Conservation (phyloP, 2,797 vertebrate genomes). For the Siniperca undulata region DNA sequence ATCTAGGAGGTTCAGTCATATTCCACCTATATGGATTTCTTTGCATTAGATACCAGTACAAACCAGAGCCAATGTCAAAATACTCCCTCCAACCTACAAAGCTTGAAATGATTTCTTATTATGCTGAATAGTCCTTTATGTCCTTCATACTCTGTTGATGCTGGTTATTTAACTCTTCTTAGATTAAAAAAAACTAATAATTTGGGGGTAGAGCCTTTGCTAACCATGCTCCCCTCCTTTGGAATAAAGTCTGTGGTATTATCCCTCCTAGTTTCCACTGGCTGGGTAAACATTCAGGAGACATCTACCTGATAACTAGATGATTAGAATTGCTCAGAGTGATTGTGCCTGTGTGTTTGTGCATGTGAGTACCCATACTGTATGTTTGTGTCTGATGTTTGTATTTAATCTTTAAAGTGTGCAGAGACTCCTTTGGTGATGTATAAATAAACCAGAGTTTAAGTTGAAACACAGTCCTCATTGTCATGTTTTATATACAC, state of each 20-base stretch:
- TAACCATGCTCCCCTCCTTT: too few species aligned
- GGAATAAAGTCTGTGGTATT: background rate
- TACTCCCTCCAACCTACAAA: background rate
- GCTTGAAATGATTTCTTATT: background rate
- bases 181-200: background rate
- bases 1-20: background rate
- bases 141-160: background rate
- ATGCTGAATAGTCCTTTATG: background rate
- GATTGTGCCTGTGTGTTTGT: background rate
- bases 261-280: background rate
- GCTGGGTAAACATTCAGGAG: background rate
- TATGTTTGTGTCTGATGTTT: constrained; percentile 8
- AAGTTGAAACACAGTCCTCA: background rate
- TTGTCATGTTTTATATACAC: background rate
- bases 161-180: background rate
- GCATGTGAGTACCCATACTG: background rate
- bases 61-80: background rate
- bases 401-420: background rate
- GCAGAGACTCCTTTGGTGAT: background rate
- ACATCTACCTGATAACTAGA: background rate
- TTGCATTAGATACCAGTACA: background rate
- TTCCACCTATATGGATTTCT: background rate
- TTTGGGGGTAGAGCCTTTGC: background rate
- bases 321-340: background rate
- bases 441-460: background rate